Evolutionary conservation across 2,888 invertebrate species (phyloP).

Genomic region (Abscondita cerata): DNA sequence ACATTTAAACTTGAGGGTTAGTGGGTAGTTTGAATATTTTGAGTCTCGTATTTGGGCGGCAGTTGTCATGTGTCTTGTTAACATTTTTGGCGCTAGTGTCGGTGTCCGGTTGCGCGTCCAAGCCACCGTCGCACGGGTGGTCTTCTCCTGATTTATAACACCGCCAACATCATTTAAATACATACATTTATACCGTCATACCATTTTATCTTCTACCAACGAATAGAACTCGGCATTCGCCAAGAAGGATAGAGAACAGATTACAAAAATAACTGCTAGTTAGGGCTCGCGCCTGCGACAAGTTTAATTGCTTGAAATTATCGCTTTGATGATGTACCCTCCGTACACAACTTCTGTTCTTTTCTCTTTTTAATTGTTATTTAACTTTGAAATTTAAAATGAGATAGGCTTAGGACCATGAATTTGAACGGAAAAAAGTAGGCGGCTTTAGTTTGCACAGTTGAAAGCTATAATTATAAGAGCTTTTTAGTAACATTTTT

Average conservation of each 20-base stretch:
- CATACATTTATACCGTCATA: conserved; percentile 48
- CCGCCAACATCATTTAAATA: conserved; percentile 58
- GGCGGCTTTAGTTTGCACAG: conserved; percentile 10
- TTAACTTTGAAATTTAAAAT: background rate
- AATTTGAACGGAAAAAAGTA: conserved; percentile 18
- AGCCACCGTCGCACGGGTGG: conserved; percentile 55
- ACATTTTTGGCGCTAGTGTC: conserved; percentile 61
- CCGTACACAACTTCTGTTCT: conserved; percentile 8
- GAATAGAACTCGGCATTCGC: background rate
- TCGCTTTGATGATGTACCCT: conserved; percentile 41
- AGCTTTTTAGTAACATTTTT: conserved; percentile 22
- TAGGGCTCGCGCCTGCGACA: conserved; percentile 46
- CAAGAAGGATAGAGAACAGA: conserved; percentile 37
- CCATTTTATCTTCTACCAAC: conserved; percentile 16
- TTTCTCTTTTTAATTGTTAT: conserved; percentile 6
- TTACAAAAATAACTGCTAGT: conserved; percentile 40
- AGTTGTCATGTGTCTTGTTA: conserved; percentile 60
- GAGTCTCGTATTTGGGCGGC: conserved; percentile 44
- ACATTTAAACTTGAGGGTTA: conserved; percentile 31
- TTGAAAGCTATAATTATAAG: conserved; percentile 28
- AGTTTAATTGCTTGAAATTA: conserved; percentile 48
- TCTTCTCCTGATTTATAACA: conserved; percentile 57
- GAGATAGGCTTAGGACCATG: conserved; percentile 15
- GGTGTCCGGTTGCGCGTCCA: conserved; percentile 57
- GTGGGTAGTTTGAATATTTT: conserved; percentile 30